Percentiles rank a stretch among this genome's conserved stretches.
Conservation (phyloP, 2,888 invertebrate species). For the Conops quadrifasciatus region DNA sequence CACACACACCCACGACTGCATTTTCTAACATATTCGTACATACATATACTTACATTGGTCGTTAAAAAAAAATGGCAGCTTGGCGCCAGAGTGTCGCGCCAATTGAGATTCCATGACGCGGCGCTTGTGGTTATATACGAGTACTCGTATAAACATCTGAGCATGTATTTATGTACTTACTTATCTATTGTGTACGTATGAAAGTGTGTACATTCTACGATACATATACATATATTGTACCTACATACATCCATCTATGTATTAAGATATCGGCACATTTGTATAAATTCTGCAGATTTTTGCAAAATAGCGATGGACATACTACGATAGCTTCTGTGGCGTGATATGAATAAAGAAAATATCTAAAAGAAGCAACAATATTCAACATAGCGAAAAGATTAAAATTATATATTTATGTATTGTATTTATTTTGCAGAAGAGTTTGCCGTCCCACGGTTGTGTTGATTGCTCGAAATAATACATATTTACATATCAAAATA, state of each 20-base stretch:
- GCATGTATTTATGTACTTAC: background rate
- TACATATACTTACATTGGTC: conserved; percentile 25
- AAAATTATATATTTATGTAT: too few species aligned
- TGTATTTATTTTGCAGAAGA: too few species aligned
- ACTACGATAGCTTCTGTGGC: background rate
- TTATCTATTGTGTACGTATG: background rate
- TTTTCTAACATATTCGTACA: conserved; percentile 13
- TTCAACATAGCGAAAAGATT: too few species aligned
- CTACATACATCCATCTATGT: conserved; percentile 12
- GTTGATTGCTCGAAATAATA: too few species aligned
- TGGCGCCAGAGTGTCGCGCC: conserved; percentile 65
- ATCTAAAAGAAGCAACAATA: too few species aligned
- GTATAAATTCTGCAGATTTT: conserved; percentile 25
- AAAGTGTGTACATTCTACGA: background rate
- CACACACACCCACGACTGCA: conserved; percentile 44
- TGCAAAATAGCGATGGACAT: background rate
- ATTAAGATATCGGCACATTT: conserved; percentile 14
- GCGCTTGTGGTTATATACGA: conserved; percentile 34
- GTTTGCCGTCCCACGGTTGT: too few species aligned
- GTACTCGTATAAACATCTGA: background rate
- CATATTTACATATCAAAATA: too few species aligned
- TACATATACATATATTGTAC: too few species aligned
- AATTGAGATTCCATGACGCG: conserved; percentile 61
- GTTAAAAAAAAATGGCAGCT: conserved; percentile 58
- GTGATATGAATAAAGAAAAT: too few species aligned